phyloP scores from a whole-genome alignment of 2,113 vertebrate species.

The Rhea americana region DNA sequence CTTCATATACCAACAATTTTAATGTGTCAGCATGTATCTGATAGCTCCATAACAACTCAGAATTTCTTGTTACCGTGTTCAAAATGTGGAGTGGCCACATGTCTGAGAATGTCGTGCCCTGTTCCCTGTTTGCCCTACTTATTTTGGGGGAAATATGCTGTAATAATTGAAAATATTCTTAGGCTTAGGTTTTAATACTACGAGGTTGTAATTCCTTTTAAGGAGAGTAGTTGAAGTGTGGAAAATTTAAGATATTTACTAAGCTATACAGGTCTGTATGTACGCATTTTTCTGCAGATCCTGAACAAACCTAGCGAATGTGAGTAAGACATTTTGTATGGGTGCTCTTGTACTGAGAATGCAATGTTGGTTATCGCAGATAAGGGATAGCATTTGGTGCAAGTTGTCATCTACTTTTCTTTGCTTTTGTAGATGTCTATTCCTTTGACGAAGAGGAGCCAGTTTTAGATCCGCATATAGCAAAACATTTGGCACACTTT shows the following conservation, averaged over 20 bases:
- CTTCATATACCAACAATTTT: neutral
- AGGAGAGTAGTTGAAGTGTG: neutral
- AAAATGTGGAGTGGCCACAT: neutral
- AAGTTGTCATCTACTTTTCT: conserved; percentile 22
- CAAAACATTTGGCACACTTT: conserved; percentile 95
- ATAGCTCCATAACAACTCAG: neutral
- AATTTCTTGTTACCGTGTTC: neutral
- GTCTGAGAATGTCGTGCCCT: neutral
- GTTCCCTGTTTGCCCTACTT: neutral
- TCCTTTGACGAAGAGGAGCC: conserved; percentile 98
- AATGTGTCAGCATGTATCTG: neutral
- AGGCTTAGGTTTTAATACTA: neutral
- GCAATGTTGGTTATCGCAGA: neutral
- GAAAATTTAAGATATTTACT: neutral
- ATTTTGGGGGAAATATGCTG: accelerated
- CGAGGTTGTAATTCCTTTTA: neutral
- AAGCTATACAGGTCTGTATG: neutral
- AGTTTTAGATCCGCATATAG: conserved; percentile 92
- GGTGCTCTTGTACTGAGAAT: neutral
- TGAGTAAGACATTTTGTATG: neutral
- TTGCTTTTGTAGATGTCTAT: conserved; percentile 88
- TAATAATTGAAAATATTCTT: neutral
- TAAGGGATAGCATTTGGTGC: neutral
- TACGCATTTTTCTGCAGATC: neutral
- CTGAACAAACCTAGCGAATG: neutral